These are phyloP conservation scores for Mayetiola destructor DNA, from an alignment of 2,888 invertebrate genomes.

Conservation along the genomic window DNA sequence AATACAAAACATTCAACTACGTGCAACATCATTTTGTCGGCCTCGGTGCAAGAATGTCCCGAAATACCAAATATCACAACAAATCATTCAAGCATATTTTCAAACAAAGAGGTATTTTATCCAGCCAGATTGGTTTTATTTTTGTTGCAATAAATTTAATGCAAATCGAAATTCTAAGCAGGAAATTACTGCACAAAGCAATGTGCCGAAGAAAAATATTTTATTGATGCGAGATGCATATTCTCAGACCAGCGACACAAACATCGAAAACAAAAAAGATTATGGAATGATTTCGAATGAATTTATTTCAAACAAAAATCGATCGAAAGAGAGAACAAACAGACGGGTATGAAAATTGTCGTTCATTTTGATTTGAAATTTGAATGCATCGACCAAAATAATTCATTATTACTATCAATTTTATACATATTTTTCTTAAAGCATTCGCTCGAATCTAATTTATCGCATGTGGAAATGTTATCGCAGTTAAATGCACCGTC, in stretches of 20 bases:
- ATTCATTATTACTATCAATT: too few relatives aligned
- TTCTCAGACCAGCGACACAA: conserved; percentile 34
- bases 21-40: conserved; percentile 49
- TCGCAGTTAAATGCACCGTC: conserved; percentile 22
- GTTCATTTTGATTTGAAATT: too few relatives aligned
- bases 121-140: neutral
- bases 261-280: conserved; percentile 24
- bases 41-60: conserved; percentile 20
- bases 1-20: conserved; percentile 45
- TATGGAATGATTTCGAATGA: too few relatives aligned
- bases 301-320: too few relatives aligned
- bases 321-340: too few relatives aligned
- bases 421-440: too few relatives aligned
- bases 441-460: conserved; percentile 15
- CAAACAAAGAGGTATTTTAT: conserved; percentile 21
- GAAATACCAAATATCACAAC: conserved; percentile 14
- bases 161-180: neutral
- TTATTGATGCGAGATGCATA: conserved; percentile 31
- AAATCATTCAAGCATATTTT: conserved; percentile 24
- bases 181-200: neutral
- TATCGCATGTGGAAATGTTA: too few relatives aligned
- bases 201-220: conserved; percentile 18
- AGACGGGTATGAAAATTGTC: too few relatives aligned
- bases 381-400: too few relatives aligned
- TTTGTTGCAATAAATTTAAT: neutral